These are phyloP conservation scores for Daphoenositta chrysoptera DNA, from an alignment of 2,113 vertebrate genomes.

Conservation along the genomic window DNA sequence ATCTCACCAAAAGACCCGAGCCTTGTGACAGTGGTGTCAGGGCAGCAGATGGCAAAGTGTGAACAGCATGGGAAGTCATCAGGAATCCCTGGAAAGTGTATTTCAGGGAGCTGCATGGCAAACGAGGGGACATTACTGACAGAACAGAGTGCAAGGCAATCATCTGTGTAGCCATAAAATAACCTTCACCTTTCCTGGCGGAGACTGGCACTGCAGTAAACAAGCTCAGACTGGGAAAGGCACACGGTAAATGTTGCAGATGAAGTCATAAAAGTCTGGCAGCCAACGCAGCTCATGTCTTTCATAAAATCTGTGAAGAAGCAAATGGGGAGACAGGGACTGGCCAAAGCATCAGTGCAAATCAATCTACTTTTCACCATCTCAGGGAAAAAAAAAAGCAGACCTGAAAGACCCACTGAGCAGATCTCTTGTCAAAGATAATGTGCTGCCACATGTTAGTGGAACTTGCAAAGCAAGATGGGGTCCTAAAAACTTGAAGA, in stretches of 20 bases:
- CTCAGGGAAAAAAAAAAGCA: background rate
- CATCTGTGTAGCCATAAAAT: constrained; percentile 47
- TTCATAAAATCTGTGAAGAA: constrained; percentile 64
- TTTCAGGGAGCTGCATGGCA: constrained; percentile 42
- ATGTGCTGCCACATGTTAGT: background rate
- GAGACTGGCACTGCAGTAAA: constrained; percentile 48
- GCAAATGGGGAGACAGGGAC: constrained; percentile 57
- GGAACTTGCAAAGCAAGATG: background rate
- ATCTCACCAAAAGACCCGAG: background rate
- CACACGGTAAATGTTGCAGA: constrained; percentile 30
- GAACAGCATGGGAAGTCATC: constrained; percentile 39
- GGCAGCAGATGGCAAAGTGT: constrained; percentile 65
- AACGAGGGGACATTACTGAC: constrained; percentile 16
- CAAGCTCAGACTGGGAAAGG: constrained; percentile 46
- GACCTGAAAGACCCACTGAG: background rate
- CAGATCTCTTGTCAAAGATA: background rate
- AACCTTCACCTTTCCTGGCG: constrained; percentile 65
- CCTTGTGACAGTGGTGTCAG: background rate
- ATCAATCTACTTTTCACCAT: constrained; percentile 27
- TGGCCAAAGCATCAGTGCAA: background rate
- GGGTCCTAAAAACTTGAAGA: background rate
- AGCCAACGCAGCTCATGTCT: constrained; percentile 32
- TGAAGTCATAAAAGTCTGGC: constrained; percentile 69
- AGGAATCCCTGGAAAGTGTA: constrained; percentile 49
- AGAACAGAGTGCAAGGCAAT: constrained; percentile 31